Base-by-base conservation (phyloP, 2,888 invertebrate genomes). In the Colletes collaris region DNA sequence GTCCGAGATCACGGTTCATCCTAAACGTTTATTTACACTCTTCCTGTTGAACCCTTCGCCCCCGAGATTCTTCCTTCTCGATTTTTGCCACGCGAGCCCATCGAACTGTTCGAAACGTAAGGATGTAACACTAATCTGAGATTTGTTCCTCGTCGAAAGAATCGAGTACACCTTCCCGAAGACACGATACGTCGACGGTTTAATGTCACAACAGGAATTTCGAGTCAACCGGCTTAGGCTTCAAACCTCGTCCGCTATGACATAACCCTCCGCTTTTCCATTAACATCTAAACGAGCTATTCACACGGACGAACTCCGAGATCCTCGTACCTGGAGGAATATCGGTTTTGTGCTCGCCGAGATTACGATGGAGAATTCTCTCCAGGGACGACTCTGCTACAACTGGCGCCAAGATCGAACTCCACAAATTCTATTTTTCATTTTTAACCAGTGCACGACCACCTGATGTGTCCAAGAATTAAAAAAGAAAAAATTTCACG, bases 201-300 rank as follows among this genome's bases (percentile, higher is more conserved):
- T 73, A 80, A 80, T 74, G 80, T 80, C 80, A 78, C 78, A 66
- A 80, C 69, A 66, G 79, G 74, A 74, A 80, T 79, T 79, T 81
- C 75, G 70, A 71, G 66, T 68, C 79, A 27, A 64, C 67, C 59
- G 56, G 70, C 78, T 66, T 72, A 75, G 64, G 50, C 77, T 52
- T 50, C 19, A 56, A 64, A 72, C 72, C 49, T 79, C 67, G 58
- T 60, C 16, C n/a, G 67, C 66, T 68, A 74, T 84, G 84, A 84
- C 84, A 83, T 76, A 84, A 84, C 77, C 64, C 77, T 62, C 27
- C 65, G 73, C 73, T 82, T 71, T 83, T 71, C 68, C 69, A 73
- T 84, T 78, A 78, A 64, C 76, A 76, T 84, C 82, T 77, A 84
- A 84, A 84, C 82, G 80, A 85, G 84, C 65, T 78, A 74, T 83